Evolutionary conservation across 1,140 invertebrate species (phyloP).

Genomic region (Globodera rostochiensis): DNA sequence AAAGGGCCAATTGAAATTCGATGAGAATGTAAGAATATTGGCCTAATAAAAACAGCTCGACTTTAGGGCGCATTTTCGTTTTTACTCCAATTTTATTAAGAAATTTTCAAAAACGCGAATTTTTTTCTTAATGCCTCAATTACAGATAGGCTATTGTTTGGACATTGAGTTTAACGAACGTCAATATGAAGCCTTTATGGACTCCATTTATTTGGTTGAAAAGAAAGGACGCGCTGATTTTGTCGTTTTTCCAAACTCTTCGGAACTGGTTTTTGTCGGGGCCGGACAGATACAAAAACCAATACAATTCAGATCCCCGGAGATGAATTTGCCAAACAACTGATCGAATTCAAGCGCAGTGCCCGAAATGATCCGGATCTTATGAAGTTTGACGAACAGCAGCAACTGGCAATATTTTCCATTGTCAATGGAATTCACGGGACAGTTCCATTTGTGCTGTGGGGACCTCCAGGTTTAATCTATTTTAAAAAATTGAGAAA

Average conservation of each 20-base stretch:
- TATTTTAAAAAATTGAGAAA: not conserved
- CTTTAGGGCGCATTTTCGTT: not conserved
- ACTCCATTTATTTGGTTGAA: constrained; percentile 7
- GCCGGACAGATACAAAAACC: not conserved
- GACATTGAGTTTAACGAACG: constrained; percentile 22
- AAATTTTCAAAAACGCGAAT: no score
- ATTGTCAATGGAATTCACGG: constrained; percentile 26
- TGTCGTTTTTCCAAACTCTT: constrained; percentile 1
- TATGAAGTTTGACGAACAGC: constrained; percentile 12
- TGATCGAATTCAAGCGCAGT: not conserved
- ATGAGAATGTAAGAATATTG: not conserved
- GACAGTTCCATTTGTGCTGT: constrained; percentile 25
- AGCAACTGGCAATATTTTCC: constrained; percentile 23
- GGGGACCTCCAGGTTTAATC: constrained; percentile 27
- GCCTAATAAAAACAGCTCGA: not conserved
- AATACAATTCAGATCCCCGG: constrained; percentile 4
- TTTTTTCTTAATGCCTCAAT: not conserved
- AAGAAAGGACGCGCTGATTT: not conserved
- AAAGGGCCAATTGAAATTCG: not conserved
- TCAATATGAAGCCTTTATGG: constrained; percentile 5
- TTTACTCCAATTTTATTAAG: not conserved
- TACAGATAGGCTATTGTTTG: not conserved
- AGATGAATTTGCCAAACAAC: not conserved
- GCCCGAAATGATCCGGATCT: not conserved
- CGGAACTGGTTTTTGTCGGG: not conserved